These are phyloP conservation scores for Gallirallus australis DNA, from an alignment of 2,797 vertebrate genomes.

Conservation along the genomic window DNA sequence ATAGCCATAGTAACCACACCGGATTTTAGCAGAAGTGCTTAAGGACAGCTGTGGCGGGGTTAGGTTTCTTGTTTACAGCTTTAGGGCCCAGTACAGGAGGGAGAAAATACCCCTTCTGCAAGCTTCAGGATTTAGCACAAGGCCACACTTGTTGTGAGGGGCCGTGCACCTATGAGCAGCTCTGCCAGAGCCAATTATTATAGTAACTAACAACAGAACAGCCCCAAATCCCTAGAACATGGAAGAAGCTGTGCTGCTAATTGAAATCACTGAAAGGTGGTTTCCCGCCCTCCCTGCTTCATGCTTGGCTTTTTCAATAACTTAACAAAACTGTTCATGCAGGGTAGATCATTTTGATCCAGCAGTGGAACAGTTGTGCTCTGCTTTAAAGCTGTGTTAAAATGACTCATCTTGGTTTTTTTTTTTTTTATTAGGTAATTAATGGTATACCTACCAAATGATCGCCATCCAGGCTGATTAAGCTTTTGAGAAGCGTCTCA, in stretches of 20 bases:
- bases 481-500: accelerated
- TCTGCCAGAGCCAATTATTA: background rate
- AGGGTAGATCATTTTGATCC: background rate
- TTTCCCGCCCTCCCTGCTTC: background rate
- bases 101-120: background rate
- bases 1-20: accelerated
- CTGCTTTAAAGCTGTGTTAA: background rate
- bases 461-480: background rate
- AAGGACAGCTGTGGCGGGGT: background rate
- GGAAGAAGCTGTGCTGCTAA: background rate
- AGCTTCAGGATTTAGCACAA: background rate
- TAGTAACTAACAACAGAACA: background rate
- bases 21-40: background rate
- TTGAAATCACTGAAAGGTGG: background rate
- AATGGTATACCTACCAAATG: background rate
- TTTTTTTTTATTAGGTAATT: background rate
- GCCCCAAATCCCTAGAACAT: background rate
- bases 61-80: background rate
- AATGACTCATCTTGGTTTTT: background rate
- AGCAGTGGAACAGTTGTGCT: background rate
- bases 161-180: background rate
- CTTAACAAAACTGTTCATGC: background rate
- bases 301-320: background rate
- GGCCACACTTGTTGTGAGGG: accelerated
- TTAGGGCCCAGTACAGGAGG: background rate